Evolutionary conservation across 1,140 invertebrate genomes (phyloP), one percentile per base, ranked within the genome.

Genomic region (Tetragnatha versicolor): DNA sequence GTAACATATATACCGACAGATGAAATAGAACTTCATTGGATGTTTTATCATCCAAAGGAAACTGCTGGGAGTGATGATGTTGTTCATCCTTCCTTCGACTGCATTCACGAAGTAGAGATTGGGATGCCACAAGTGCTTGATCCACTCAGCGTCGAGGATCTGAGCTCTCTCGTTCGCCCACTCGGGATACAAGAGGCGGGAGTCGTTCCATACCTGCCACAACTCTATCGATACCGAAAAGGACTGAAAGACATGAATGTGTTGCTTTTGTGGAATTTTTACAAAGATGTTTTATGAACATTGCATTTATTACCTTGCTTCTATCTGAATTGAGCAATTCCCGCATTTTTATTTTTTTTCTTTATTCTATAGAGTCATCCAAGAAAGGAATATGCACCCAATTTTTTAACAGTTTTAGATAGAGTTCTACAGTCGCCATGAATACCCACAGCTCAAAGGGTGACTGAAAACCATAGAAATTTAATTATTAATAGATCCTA

Each of bases 51-150:
- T 1, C 68, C 68, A 72, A 10, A 79, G 55, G 25, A 72, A 79
- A 20, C 65, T 72, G 20, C 69, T 73, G 0, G 79, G 79, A 2
- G 47, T 55, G 22, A 80, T 75, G 17, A 75, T 66, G n/a, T 75
- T 65, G 14, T 80, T 42, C 14, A 75, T 7, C 68, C 68, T 66
- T 9, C 81, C 81, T 12, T 72, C 65, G 0, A 81, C 61, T 7
- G 81, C 79, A 45, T 82, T 82, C 33, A 66, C 29, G 61, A 82
- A 82, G 31, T 82, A 82, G 5, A 72, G 35, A n/a, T 81, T 79
- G 3, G 81, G 81, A 29, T 60, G 77, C 81, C 81, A 82, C 2
- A 82, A 14, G 29, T 73, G 51, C 0, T 66, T 63, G 0, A 20
- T 37, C 81, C 81, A 82, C 0, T 31, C 20, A 17, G 61, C 51